Evolutionary conservation across 2,113 vertebrate genomes (phyloP).

Genomic region (Alaudala cheleensis): DNA sequence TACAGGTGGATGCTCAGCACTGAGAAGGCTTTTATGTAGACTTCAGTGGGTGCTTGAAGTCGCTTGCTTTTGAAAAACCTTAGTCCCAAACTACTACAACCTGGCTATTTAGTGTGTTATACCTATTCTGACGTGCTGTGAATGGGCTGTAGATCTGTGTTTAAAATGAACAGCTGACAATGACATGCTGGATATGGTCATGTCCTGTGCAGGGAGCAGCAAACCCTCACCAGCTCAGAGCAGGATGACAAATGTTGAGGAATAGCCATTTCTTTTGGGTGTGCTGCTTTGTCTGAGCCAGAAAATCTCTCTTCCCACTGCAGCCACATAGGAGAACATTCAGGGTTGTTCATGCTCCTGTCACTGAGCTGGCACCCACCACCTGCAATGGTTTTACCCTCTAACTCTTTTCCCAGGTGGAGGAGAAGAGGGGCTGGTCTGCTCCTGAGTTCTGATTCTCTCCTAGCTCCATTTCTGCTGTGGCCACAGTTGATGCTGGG

Average conservation of each 20-base stretch:
- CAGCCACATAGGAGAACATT: neutral
- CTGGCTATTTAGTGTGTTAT: rapidly evolving
- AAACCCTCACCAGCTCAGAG: neutral
- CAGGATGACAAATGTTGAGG: neutral
- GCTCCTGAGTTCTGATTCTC: neutral
- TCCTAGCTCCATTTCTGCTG: rapidly evolving
- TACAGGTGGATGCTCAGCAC: neutral
- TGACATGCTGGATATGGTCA: neutral
- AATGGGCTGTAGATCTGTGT: neutral
- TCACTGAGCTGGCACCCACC: neutral
- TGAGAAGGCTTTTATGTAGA: neutral
- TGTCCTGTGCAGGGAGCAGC: neutral
- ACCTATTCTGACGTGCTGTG: neutral
- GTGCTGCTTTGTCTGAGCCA: neutral
- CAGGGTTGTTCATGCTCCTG: neutral
- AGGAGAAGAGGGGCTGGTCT: neutral
- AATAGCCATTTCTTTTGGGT: neutral
- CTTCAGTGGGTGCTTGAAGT: neutral
- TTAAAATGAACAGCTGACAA: neutral
- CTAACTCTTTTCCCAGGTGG: neutral
- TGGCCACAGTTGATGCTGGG: neutral
- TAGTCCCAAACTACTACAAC: neutral
- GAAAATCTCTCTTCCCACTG: neutral
- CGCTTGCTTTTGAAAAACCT: neutral
- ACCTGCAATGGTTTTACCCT: neutral